Percentiles rank a stretch among this genome's conserved stretches.
Evolutionary conservation across 64 coral and sea anemone genomes (phyloP).

Genomic region (Cladopsammia gracilis): DNA sequence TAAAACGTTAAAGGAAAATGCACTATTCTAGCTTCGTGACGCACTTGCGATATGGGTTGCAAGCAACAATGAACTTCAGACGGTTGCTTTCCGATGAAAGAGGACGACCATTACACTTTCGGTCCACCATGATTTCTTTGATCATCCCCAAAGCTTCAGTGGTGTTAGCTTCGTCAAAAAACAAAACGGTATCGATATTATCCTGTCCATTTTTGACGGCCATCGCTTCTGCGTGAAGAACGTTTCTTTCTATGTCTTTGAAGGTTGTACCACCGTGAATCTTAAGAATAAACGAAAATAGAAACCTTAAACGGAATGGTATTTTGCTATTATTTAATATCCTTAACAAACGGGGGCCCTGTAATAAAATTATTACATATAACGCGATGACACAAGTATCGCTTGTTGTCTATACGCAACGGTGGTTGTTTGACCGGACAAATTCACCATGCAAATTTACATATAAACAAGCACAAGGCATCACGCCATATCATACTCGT

Average conservation of each 20-base stretch:
- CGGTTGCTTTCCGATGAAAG: background rate
- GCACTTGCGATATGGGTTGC: constrained; percentile 84
- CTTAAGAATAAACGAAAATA: background rate
- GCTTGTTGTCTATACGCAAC: too few species aligned
- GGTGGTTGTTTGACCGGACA: too few species aligned
- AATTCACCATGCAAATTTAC: too few species aligned
- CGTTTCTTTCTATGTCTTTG: constrained; percentile 73
- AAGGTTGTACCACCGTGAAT: constrained; percentile 80
- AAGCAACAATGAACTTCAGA: constrained; percentile 80
- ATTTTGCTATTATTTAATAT: too few species aligned
- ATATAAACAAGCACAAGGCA: too few species aligned
- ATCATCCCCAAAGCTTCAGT: constrained; percentile 79
- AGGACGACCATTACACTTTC: constrained; percentile 68
- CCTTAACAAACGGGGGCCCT: too few species aligned
- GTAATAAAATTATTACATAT: too few species aligned
- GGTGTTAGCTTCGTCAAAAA: constrained; percentile 86
- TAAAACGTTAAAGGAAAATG: too few species aligned
- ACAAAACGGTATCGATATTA: constrained; percentile 65
- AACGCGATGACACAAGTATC: too few species aligned
- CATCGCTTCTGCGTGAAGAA: constrained; percentile 61
- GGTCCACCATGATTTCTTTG: constrained; percentile 85
- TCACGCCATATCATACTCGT: too few species aligned
- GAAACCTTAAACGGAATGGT: background rate
- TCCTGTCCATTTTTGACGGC: constrained; percentile 31
- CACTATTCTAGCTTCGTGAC: too few species aligned